These are phyloP conservation scores for Struthidea cinerea DNA, from an alignment of 2,113 vertebrate species.

Conservation along the genomic window DNA sequence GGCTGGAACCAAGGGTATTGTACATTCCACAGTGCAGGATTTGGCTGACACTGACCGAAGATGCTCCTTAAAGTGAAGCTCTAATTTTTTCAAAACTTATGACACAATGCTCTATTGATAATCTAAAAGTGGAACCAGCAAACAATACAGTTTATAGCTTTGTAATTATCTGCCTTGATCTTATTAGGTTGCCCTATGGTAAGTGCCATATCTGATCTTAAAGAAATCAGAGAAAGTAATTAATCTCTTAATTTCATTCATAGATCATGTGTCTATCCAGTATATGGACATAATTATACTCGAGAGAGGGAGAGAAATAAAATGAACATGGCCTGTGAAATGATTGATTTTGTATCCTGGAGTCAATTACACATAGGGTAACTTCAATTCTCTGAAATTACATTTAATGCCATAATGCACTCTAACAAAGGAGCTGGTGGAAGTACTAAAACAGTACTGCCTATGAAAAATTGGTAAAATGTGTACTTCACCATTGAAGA, in stretches of 20 bases:
- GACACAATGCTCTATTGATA: background rate
- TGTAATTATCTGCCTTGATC: background rate
- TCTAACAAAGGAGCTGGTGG: slow-evolving; percentile 22
- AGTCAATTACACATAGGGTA: slow-evolving; percentile 39
- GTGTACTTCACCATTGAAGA: background rate
- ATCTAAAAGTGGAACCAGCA: background rate
- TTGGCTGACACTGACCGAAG: background rate
- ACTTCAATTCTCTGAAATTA: slow-evolving; percentile 34
- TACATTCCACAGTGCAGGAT: background rate
- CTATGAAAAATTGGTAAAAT: background rate
- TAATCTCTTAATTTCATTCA: slow-evolving; percentile 40
- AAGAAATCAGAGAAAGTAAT: slow-evolving; percentile 36
- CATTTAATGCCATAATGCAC: slow-evolving; percentile 1
- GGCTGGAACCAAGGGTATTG: background rate
- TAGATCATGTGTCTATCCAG: background rate
- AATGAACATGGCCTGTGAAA: slow-evolving; percentile 33
- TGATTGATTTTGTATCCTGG: slow-evolving; percentile 45
- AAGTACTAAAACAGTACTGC: background rate
- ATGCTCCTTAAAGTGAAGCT: background rate
- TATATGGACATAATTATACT: slow-evolving; percentile 54
- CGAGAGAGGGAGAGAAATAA: slow-evolving; percentile 15
- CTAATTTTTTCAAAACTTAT: background rate
- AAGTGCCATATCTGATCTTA: slow-evolving; percentile 22
- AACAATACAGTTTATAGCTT: background rate
- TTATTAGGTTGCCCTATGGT: background rate